phyloP scores from a whole-genome alignment of 2,797 vertebrate species.

The Phoeniculus purpureus region DNA sequence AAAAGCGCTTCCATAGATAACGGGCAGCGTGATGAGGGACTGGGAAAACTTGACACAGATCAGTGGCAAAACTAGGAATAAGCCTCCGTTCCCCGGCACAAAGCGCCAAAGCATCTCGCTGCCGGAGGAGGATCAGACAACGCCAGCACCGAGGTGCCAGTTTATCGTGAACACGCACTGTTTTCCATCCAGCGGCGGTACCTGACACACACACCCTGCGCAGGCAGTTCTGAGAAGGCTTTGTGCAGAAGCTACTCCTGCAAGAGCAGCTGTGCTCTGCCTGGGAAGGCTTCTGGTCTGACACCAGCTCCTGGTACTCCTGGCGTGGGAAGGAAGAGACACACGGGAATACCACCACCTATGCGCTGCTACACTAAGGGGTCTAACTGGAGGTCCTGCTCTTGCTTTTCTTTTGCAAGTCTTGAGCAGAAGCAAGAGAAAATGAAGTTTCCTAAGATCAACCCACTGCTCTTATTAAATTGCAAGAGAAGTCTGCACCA shows the following conservation, averaged over 20 bases:
- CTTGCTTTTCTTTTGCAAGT: background rate
- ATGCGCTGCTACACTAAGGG: background rate
- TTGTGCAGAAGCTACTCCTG: background rate
- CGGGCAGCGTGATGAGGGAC: fast-evolving
- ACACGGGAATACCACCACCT: background rate
- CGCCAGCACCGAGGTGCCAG: background rate
- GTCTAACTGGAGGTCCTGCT: background rate
- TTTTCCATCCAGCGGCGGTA: background rate
- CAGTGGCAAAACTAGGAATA: background rate
- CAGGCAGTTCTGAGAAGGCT: background rate
- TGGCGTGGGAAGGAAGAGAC: background rate
- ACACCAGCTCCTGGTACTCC: background rate
- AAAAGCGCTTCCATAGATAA: fast-evolving
- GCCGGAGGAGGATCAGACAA: background rate
- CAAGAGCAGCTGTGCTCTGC: background rate
- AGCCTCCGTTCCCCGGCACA: background rate
- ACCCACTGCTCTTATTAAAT: constrained; percentile 12
- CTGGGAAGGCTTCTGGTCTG: background rate
- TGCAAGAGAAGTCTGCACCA: constrained; percentile 27
- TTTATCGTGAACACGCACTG: background rate
- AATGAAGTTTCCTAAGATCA: constrained; percentile 31
- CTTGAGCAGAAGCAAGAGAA: background rate
- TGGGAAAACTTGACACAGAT: background rate
- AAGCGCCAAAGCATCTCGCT: background rate
- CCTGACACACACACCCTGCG: background rate